These are phyloP conservation scores for Thripadectes ignobilis DNA, from an alignment of 2,797 vertebrate genomes.

Conservation along the genomic window DNA sequence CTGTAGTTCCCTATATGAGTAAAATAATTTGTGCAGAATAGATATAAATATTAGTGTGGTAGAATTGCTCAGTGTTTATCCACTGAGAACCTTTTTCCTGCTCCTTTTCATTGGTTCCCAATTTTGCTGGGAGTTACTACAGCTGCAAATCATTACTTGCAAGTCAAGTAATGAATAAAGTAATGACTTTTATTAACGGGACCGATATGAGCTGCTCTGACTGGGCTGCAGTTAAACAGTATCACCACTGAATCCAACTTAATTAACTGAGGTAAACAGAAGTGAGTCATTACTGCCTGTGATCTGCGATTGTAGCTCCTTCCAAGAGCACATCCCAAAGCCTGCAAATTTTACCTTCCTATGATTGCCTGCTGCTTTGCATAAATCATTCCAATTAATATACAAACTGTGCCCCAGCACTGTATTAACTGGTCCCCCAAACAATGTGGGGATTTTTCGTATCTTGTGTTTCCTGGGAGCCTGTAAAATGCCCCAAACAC, in stretches of 20 bases:
- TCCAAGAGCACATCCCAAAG: not conserved
- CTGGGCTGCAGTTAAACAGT: not conserved
- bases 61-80: not conserved
- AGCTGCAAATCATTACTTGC: not conserved
- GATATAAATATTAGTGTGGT: not conserved
- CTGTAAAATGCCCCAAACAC: not conserved
- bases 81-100: not conserved
- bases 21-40: not conserved
- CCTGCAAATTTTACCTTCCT: not conserved
- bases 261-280: not conserved
- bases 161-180: not conserved
- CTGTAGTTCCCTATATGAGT: not conserved
- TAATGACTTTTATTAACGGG: not conserved
- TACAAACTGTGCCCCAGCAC: fast-evolving
- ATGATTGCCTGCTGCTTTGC: not conserved
- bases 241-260: not conserved
- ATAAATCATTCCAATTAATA: not conserved
- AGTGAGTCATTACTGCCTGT: not conserved
- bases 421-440: too few species aligned
- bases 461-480: not conserved
- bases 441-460: not conserved
- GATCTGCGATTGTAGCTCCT: not conserved
- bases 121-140: not conserved
- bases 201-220: not conserved
- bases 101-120: not conserved